A percentile compares a stretch with the other conserved stretches of the same genome.
These are phyloP conservation scores for Erinaceus europaeus DNA, from an alignment of 2,113 vertebrate genomes.

Conservation along the genomic window DNA sequence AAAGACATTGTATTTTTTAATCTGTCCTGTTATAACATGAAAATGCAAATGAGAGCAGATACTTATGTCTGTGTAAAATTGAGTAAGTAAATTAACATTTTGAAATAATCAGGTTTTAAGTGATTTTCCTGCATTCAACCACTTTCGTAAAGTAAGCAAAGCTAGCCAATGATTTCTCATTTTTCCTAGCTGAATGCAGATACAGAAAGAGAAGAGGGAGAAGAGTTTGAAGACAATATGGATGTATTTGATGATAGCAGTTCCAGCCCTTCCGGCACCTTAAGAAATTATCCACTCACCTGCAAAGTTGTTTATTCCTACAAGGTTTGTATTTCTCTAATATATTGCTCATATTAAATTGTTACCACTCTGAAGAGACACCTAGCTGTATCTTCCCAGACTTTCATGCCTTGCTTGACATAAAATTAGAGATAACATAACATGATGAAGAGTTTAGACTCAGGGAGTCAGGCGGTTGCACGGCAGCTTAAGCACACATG, in stretches of 20 bases:
- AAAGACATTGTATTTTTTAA: background rate
- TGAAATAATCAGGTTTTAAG: slow-evolving; percentile 29
- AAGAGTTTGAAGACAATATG: slow-evolving; percentile 98
- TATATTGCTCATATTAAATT: slow-evolving; percentile 7
- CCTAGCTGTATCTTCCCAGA: background rate
- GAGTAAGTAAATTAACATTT: slow-evolving; percentile 44
- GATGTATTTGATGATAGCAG: slow-evolving; percentile 98
- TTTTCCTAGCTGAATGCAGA: slow-evolving; percentile 89
- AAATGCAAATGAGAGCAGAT: slow-evolving; percentile 12
- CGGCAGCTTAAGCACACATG: too few species aligned
- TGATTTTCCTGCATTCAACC: slow-evolving; percentile 26
- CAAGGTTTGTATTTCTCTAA: slow-evolving; percentile 85
- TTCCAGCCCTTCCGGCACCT: slow-evolving; percentile 97
- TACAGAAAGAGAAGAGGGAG: slow-evolving; percentile 92
- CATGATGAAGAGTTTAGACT: background rate
- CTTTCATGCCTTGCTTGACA: background rate
- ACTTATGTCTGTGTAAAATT: background rate
- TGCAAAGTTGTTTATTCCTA: slow-evolving; percentile 99
- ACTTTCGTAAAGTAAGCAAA: slow-evolving; percentile 52
- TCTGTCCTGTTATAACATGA: slow-evolving; percentile 8
- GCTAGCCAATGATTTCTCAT: slow-evolving; percentile 53
- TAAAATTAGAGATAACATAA: background rate
- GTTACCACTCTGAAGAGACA: background rate
- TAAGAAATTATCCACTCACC: slow-evolving; percentile 96
- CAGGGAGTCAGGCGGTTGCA: too few species aligned